Evolutionary conservation across 2,113 vertebrate genomes (phyloP), one percentile per base, ranked within the genome.

Genomic region (Thomomys bottae): DNA sequence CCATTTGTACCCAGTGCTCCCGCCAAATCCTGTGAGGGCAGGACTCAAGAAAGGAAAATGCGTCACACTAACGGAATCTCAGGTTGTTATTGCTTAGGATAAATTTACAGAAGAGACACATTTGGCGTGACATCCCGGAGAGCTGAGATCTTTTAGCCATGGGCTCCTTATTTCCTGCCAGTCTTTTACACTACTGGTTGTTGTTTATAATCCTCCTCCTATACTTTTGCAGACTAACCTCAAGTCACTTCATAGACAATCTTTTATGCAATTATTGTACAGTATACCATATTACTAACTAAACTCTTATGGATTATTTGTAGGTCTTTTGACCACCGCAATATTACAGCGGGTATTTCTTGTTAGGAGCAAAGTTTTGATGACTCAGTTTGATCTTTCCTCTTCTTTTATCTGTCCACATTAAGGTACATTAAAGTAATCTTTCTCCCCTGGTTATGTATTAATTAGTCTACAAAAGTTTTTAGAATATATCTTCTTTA

Each of bases 91-190:
- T 88, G n/a, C 72, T 84, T 18, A 66, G 34, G 84, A 95, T 77
- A 0, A 91, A 49, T 87, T 89, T 73, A 45, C 40, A 90, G 59
- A 68, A 18, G 64, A 94, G 63, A 73, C 36, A 78, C 28, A 87
- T 49, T 91, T 94, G 34, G 45, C 94, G 95, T 94, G 88, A 77
- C 92, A 93, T 5, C 66, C 86, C 12, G 80, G 78, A 77, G 88
- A 86, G 84, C 78, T 77, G 64, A 91, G 75, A 87, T 90, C 54
- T 89, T 86, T 82, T 6, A 4, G 70, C 78, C 54, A 38, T n/a
- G 0, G 4, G 10, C 3, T 76, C 8, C 64, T 36, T 5, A 14
- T 23, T 80, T 90, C 68, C 87, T 81, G 86, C 20, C 1, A 3
- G 6, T 90, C 63, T 49, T 87, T 34, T 23, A 30, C 10, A n/a